These are phyloP conservation scores for Pagetopsis macropterus DNA, from an alignment of 2,797 vertebrate genomes.

Conservation along the genomic window DNA sequence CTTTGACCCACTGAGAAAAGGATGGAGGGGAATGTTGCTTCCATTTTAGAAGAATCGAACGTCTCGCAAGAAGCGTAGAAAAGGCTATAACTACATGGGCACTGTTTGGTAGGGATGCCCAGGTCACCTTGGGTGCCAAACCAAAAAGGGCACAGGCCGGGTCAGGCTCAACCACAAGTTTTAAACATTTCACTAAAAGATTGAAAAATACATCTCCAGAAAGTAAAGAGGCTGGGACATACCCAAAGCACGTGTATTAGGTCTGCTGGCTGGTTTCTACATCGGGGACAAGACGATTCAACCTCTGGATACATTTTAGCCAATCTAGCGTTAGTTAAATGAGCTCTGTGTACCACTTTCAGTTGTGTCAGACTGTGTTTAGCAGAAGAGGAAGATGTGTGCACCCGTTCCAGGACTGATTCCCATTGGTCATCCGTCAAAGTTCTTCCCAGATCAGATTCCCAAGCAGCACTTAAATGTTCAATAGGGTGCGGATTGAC, in stretches of 20 bases:
- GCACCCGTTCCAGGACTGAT: not conserved
- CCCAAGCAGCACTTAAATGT: not conserved
- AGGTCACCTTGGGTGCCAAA: no score
- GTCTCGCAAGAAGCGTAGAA: no score
- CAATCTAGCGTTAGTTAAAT: no score
- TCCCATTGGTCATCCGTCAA: not conserved
- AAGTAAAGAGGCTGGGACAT: not conserved
- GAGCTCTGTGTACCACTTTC: not conserved
- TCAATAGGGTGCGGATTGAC: not conserved
- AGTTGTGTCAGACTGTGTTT: not conserved
- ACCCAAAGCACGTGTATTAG: no score
- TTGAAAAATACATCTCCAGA: not conserved
- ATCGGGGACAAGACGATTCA: no score
- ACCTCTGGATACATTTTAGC: no score
- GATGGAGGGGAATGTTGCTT: no score
- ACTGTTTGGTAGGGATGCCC: not conserved
- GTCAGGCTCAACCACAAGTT: not conserved
- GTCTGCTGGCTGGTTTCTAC: no score
- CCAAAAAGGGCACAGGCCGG: no score
- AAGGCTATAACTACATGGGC: not conserved
- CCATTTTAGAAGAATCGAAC: no score
- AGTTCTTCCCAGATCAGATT: not conserved
- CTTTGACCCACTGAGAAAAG: no score
- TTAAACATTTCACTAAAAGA: not conserved
- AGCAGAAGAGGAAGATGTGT: not conserved